Evolutionary conservation across 2,888 invertebrate genomes (phyloP), one percentile per base, ranked within the genome.

Genomic region (Tipula lateralis): DNA sequence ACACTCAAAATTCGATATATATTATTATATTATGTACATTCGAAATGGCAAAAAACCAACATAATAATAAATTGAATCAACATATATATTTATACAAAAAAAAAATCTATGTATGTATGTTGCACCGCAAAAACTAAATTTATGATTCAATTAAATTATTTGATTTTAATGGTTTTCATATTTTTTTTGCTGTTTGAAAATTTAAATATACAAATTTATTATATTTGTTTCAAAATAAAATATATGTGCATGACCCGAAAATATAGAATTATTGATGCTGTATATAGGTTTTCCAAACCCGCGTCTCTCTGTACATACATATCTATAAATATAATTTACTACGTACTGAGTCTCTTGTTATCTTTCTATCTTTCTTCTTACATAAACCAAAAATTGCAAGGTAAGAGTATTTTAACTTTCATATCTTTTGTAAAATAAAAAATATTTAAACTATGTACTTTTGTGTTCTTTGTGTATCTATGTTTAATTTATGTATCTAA

Each of bases 81-180:
- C n/a, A n/a, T n/a, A n/a, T n/a, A n/a, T n/a, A n/a, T n/a, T n/a
- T n/a, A n/a, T n/a, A n/a, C n/a, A n/a, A n/a, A 44, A 50, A 66
- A 66, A 24, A 66, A 12, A 66, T n/a, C n/a, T n/a, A n/a, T n/a
- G n/a, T n/a, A n/a, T n/a, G n/a, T n/a, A n/a, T 66, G 24, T 66
- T 66, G 66, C 66, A 66, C 66, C 66, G 24, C 66, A 66, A 66
- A 44, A 66, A 66, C 66, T 66, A 66, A 66, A 66, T 66, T 66
- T 66, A 66, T 66, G 66, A 66, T 66, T 66, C 66, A 66, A 66
- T 66, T 66, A 66, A 66, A 66, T 66, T 66, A 66, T 66, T 66
- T 66, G 66, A 66, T 66, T 66, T 66, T 66, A 66, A 66, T 66
- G 66, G 66, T 66, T 66, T 50, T 66, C 66, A 66, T 66, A 9